Conservation (phyloP, 2,888 invertebrate genomes). For the Pterostichus madidus region DNA sequence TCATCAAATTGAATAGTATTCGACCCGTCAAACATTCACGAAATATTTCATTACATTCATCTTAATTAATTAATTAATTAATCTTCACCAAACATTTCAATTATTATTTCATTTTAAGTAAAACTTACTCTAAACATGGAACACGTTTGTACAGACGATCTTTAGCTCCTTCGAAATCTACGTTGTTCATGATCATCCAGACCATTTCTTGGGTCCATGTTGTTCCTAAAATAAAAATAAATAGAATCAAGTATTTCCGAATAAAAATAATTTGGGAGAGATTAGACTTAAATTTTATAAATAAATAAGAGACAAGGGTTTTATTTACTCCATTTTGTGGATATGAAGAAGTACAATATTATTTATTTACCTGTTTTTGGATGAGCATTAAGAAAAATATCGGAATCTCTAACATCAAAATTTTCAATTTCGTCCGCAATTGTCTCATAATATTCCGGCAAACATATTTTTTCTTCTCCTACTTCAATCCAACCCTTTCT, state of each 20-base stretch:
- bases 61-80: conserved; percentile 53
- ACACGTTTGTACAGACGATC: conserved; percentile 24
- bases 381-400: conserved; percentile 66
- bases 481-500: conserved; percentile 27
- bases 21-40: too few relatives aligned
- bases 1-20: too few relatives aligned
- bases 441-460: conserved; percentile 56
- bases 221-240: conserved; percentile 53
- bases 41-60: too few relatives aligned
- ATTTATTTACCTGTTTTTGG: conserved; percentile 68
- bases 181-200: conserved; percentile 62
- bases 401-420: conserved; percentile 67
- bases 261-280: conserved; percentile 4
- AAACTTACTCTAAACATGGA: conserved; percentile 61
- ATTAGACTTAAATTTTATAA: too few relatives aligned
- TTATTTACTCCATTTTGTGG: too few relatives aligned
- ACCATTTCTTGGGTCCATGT: conserved; percentile 67
- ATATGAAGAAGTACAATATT: too few relatives aligned
- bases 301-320: too few relatives aligned
- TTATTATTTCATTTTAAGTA: background rate
- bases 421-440: conserved; percentile 64
- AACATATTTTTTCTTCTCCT: conserved; percentile 41
- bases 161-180: conserved; percentile 62
- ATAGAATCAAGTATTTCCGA: background rate
- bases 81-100: background rate